Evolutionary conservation across 2,888 invertebrate genomes (phyloP), one percentile per base, ranked within the genome.

Genomic region (Resseliella maxima): DNA sequence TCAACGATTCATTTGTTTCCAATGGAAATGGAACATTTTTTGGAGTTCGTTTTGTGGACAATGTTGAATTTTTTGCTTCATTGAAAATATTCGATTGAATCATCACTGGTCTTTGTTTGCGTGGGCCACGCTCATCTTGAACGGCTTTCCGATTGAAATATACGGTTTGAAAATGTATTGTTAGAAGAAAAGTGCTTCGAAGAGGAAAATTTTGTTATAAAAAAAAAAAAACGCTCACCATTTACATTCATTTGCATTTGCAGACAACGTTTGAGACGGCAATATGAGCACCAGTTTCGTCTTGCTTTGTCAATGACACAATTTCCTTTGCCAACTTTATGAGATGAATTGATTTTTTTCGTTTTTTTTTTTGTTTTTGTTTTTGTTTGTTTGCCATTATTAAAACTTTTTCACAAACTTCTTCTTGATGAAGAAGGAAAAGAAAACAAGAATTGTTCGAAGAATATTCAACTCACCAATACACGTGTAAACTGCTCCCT

Each of bases 211-310:
- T 59, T 2, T 27, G n/a, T 64, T 64, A 64, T 21, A 59, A 59
- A 24, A 54, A 12, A 54, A 54, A 54, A 54, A 54, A 54, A 81
- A 18, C 3, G n/a, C 83, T 83, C 18, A 95, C 95, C 95, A 89
- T 94, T 91, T 0, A 93, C 93, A 89, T 96, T 96, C 97, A 97
- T 97, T 88, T 93, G 93, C 85, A 95, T 95, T 0, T 93, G 90
- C 88, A 96, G 93, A 89, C 97, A 97, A 88, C 95, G 94, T 89
- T 95, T 94, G 24, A 97, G 92, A 54, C 97, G 92, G 89, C 97
- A 97, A 89, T 94, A 94, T 0, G 97, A 96, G 90, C 97, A 97
- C 97, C 96, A 97, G 90, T 97, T 97, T 87, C 97, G 91, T 86
- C 96, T 91, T 0, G 95, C 94, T 91, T 96, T 96, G 90, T 97